Conservation (phyloP, 2,888 invertebrate species). For the Drosophila vallismaia region DNA sequence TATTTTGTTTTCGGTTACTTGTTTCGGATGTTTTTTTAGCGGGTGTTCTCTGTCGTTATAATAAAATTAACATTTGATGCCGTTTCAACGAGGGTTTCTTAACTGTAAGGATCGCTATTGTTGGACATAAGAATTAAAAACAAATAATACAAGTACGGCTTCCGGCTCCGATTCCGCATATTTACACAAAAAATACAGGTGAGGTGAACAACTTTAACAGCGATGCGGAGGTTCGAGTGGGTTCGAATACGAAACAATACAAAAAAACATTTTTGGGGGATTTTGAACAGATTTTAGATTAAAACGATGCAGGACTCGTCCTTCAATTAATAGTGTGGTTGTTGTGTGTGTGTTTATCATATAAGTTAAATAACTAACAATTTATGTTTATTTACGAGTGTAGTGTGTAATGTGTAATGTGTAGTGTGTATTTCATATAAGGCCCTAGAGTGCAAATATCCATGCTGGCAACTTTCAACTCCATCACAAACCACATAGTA, state of each 20-base stretch:
- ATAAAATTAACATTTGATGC: constrained; percentile 77
- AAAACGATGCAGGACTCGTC: constrained; percentile 28
- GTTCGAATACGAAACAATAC: neutral
- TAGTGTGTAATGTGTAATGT: constrained; percentile 11
- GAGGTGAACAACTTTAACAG: constrained; percentile 69
- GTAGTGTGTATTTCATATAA: constrained; percentile 73
- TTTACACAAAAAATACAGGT: constrained; percentile 60
- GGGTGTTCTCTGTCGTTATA: constrained; percentile 56
- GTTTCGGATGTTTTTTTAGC: constrained; percentile 40
- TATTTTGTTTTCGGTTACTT: constrained; percentile 38
- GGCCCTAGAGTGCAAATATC: constrained; percentile 78
- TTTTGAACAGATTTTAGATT: constrained; percentile 39
- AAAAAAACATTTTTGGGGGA: constrained; percentile 11
- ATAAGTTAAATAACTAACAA: constrained; percentile 72
- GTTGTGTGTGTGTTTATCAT: constrained; percentile 29
- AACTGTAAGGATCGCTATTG: constrained; percentile 42
- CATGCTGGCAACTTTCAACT: constrained; percentile 56
- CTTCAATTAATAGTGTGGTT: constrained; percentile 33
- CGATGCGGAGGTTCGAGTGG: constrained; percentile 21
- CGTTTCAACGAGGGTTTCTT: constrained; percentile 38
- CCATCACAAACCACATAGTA: constrained; percentile 71
- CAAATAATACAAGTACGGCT: constrained; percentile 54
- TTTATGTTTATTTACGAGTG: constrained; percentile 36
- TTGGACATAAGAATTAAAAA: constrained; percentile 53
- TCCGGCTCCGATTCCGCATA: constrained; percentile 47